Percentiles rank a stretch among this genome's conserved stretches.
Evolutionary conservation across 2,113 vertebrate genomes (phyloP).

Genomic region (Menidia beryllina): DNA sequence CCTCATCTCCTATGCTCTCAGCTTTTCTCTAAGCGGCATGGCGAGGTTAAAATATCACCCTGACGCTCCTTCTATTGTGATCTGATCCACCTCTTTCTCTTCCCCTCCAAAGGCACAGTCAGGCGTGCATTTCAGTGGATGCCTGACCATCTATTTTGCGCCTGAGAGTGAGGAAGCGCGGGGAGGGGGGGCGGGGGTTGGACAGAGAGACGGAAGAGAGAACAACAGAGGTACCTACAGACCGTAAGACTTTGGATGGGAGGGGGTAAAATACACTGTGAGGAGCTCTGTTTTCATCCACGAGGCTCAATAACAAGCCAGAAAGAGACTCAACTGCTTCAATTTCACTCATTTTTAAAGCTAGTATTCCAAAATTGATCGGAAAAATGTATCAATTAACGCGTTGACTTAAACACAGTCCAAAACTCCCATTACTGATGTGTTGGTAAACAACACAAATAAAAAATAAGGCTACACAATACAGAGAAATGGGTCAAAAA

Average conservation of each 20-base stretch:
- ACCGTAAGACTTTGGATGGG: conserved; percentile 75
- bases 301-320: not conserved
- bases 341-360: no score
- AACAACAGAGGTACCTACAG: conserved; percentile 78
- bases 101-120: not conserved
- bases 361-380: no score
- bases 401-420: no score
- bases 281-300: conserved; percentile 1
- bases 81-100: conserved; percentile 47
- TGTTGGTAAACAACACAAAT: no score
- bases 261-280: conserved; percentile 69
- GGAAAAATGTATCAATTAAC: no score
- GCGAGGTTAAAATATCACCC: conserved; percentile 74
- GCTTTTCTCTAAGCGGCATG: conserved; percentile 55
- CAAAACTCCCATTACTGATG: no score
- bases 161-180: not conserved
- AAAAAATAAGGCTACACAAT: no score
- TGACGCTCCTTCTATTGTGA: conserved; percentile 63
- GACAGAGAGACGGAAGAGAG: no score
- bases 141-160: not conserved
- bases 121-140: not conserved
- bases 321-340: not conserved
- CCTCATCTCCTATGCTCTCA: conserved; percentile 6
- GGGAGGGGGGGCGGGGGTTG: conserved; percentile 28
- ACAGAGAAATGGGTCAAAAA: not conserved